Evolutionary conservation across 2,797 vertebrate species (phyloP), one percentile per base, ranked within the genome.

Genomic region (Brotula barbata): DNA sequence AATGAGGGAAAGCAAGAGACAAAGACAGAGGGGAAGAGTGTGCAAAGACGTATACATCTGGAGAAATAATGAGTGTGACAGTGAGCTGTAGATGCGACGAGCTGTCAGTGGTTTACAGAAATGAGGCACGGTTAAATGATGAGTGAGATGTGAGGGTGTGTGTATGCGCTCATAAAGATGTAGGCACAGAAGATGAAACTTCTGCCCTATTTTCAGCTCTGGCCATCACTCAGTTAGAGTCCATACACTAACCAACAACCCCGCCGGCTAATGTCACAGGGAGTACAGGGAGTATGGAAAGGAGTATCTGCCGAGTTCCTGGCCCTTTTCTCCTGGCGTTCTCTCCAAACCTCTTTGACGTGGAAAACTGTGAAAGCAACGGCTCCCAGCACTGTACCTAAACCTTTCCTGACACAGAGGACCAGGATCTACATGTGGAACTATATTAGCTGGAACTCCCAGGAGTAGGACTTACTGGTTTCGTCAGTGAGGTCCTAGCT

Each of bases 51-150:
- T 69, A 75, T 68, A 75, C 44, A 71, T 78, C 52, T 62, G 57
- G 75, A 62, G 61, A 80, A 82, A 75, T 80, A 84, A 82, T 57
- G 39, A 79, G 54, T 60, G 66, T 71, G 77, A 83, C 68, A 67
- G 57, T 19, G 56, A 49, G 77, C 51, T 37, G 51, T 39, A 59
- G 64, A 76, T 76, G 65, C 65, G 67, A 75, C 54, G 81, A 81
- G 81, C 71, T 78, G 73, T 71, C 79, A 77, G 59, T 2, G 15
- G 50, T 34, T 50, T 28, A 44, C 23, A 53, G 60, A 72, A 61
- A 78, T 51, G 66, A 77, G 69, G 73, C 0, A 15, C 47, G 55
- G 12, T 6, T 7, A 64, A 55, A 53, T 64, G 64, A 83, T 57
- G 64, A 58, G 62, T 50, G 60, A 20, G 49, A 23, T 21, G 53